A percentile compares a stretch with the other conserved stretches of the same genome.
Evolutionary conservation across 2,888 invertebrate genomes (phyloP).

Genomic region (Noctuana brunneofusca): DNA sequence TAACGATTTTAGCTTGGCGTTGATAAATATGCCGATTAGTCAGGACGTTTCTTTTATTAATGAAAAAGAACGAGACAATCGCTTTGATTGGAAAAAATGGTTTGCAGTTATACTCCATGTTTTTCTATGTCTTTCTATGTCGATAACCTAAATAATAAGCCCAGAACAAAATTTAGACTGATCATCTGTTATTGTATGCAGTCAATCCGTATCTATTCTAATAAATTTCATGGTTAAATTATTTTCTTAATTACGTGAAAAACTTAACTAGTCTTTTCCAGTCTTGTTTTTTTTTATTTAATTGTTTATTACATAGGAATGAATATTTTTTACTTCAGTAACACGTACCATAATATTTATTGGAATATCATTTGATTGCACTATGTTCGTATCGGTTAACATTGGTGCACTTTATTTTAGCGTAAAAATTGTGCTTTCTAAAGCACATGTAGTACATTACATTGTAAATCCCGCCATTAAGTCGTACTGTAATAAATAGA

Average conservation of each 20-base stretch:
- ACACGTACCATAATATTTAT: neutral
- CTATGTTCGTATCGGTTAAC: neutral
- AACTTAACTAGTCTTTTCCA: conserved; percentile 17
- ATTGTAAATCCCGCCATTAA: neutral
- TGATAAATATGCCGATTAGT: too few relatives aligned
- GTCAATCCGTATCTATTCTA: neutral
- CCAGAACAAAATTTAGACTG: neutral
- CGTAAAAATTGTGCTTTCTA: neutral
- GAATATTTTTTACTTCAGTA: neutral
- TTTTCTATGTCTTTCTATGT: too few relatives aligned
- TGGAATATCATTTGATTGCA: neutral
- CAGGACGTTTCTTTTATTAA: too few relatives aligned
- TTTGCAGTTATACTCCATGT: too few relatives aligned
- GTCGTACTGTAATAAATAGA: neutral
- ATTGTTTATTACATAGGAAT: neutral
- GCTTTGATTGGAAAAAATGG: too few relatives aligned
- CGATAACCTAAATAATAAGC: neutral
- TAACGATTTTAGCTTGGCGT: too few relatives aligned
- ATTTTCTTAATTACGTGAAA: neutral
- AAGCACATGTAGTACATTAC: neutral
- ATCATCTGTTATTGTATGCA: conserved; percentile 2
- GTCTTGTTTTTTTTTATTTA: conserved; percentile 12
- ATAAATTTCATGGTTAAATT: neutral
- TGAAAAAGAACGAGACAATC: too few relatives aligned
- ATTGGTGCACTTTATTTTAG: neutral